A percentile compares a stretch with the other conserved stretches of the same genome.
Evolutionary conservation across 2,888 invertebrate genomes (phyloP).

Genomic region (Nebria brevicollis): DNA sequence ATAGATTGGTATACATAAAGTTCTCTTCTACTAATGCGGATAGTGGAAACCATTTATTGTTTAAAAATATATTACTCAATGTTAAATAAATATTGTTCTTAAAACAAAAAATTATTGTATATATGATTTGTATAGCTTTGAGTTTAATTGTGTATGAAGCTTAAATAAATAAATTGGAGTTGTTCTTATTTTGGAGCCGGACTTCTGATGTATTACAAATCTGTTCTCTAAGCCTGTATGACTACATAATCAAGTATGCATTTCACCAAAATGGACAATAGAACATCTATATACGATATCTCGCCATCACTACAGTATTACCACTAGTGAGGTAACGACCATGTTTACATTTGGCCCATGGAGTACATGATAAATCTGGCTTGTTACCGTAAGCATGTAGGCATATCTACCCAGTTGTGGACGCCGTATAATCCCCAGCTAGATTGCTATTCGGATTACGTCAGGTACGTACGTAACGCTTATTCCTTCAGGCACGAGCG

Average conservation of each 20-base stretch:
- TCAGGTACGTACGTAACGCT: neutral
- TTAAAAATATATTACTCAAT: no score
- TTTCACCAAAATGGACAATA: neutral
- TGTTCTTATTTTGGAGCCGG: no score
- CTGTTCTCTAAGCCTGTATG: neutral
- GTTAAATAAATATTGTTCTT: no score
- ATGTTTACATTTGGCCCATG: neutral
- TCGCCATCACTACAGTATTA: neutral
- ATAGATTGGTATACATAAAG: no score
- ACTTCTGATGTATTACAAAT: no score
- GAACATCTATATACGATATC: neutral
- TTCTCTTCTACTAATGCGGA: no score
- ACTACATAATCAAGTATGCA: neutral
- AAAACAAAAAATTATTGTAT: no score
- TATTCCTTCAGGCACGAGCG: neutral
- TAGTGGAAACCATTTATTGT: no score
- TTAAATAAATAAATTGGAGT: no score
- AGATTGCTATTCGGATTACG: neutral
- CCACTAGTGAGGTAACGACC: neutral
- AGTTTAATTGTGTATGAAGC: no score
- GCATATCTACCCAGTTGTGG: neutral
- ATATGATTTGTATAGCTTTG: no score
- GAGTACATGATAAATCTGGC: neutral
- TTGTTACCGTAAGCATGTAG: slow-evolving; percentile 1
- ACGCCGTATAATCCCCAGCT: neutral